Evolutionary conservation across 2,797 vertebrate species (phyloP).

Genomic region (Rhinatrema bivittatum): DNA sequence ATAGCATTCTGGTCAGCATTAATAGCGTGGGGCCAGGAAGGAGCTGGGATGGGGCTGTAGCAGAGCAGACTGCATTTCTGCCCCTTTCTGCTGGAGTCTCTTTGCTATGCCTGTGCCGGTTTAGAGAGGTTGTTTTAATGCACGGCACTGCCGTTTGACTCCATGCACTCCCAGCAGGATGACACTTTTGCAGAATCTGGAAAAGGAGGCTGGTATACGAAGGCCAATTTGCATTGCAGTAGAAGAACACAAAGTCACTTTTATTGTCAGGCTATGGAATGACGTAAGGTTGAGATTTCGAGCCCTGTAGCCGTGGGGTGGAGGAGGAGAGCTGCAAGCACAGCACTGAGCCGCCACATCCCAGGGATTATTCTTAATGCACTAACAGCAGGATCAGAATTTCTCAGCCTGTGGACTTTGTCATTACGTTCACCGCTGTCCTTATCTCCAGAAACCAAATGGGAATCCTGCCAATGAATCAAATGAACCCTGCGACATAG

Average conservation of each 20-base stretch:
- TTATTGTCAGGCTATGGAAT: accelerated
- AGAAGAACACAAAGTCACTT: accelerated
- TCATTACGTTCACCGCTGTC: too few relatives aligned
- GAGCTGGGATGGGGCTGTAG: slow-evolving; percentile 16
- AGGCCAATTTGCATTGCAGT: accelerated
- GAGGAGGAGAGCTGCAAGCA: accelerated
- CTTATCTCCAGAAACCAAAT: too few relatives aligned
- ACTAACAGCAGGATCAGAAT: too few relatives aligned
- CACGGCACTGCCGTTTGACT: neutral
- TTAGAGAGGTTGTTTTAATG: accelerated
- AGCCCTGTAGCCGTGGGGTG: accelerated
- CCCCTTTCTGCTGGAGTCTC: neutral
- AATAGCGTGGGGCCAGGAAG: slow-evolving; percentile 19
- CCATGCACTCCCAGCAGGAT: neutral
- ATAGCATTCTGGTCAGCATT: slow-evolving; percentile 22
- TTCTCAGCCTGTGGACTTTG: too few relatives aligned
- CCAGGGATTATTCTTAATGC: too few relatives aligned
- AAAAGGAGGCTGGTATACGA: accelerated
- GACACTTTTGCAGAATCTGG: accelerated
- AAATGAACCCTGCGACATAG: too few relatives aligned
- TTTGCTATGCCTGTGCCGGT: accelerated
- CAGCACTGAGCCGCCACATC: too few relatives aligned
- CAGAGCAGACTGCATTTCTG: neutral
- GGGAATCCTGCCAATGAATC: too few relatives aligned
- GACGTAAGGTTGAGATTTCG: accelerated